phyloP scores from a whole-genome alignment of 1,140 invertebrate species.

The Sesamia nonagrioides region DNA sequence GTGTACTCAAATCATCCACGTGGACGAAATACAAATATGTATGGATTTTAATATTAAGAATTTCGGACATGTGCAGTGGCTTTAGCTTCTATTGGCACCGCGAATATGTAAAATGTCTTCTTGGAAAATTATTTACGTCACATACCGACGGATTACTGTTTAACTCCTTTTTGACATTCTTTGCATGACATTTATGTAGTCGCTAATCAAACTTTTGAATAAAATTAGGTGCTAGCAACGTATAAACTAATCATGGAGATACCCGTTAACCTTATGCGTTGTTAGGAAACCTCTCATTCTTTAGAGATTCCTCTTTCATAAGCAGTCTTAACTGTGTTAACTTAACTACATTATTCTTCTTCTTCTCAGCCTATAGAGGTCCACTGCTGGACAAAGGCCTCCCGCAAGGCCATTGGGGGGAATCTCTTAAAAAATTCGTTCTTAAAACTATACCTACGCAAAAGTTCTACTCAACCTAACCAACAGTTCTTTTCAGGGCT shows the following conservation, averaged over 20 bases:
- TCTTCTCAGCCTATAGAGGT: no score
- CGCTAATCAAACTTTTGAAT: not conserved
- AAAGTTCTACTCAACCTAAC: no score
- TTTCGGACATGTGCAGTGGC: conserved; percentile 31
- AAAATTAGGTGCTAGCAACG: not conserved
- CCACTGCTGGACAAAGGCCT: no score
- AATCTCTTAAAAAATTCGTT: no score
- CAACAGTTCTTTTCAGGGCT: no score
- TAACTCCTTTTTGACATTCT: conserved; percentile 7
- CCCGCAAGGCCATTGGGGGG: no score
- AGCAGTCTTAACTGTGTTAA: no score
- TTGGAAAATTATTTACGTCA: conserved; percentile 41
- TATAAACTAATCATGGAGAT: not conserved
- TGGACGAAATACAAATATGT: conserved; percentile 59
- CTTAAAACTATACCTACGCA: no score
- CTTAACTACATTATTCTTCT: no score
- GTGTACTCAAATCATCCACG: conserved; percentile 51
- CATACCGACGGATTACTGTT: not conserved
- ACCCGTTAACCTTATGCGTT: no score
- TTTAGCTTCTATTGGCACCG: conserved; percentile 22
- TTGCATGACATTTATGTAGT: not conserved
- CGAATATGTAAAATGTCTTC: conserved; percentile 43
- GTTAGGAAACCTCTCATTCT: no score
- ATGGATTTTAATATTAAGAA: conserved; percentile 50
- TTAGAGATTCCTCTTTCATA: no score